These are phyloP conservation scores for Tricholauxania praeusta DNA, from an alignment of 2,888 invertebrate genomes.

Conservation along the genomic window DNA sequence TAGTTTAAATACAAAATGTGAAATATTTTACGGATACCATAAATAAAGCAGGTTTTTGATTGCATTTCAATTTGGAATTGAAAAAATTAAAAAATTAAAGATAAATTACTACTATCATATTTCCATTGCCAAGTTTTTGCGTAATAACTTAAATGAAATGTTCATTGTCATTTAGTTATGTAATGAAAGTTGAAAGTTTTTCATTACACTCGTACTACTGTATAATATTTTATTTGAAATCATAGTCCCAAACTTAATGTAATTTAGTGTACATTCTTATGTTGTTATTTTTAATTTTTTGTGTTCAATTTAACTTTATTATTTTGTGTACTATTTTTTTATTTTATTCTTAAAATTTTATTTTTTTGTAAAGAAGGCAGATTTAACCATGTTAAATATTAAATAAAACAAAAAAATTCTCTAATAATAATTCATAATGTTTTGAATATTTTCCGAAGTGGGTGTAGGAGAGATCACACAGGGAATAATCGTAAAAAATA, in stretches of 20 bases:
- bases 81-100: neutral
- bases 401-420: too few species aligned
- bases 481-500: too few species aligned
- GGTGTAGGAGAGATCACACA: too few species aligned
- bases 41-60: neutral
- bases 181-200: neutral
- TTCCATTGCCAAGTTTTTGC: constrained; percentile 50
- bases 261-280: constrained; percentile 22
- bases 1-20: neutral
- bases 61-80: neutral
- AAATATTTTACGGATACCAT: neutral
- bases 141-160: constrained; percentile 51
- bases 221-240: neutral
- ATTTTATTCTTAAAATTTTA: too few species aligned
- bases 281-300: neutral
- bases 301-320: neutral
- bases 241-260: constrained; percentile 23
- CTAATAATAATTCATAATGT: too few species aligned
- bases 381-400: too few species aligned
- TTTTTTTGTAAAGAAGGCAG: too few species aligned
- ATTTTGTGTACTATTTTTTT: neutral
- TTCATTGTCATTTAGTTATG: constrained; percentile 8
- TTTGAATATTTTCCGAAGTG: too few species aligned
- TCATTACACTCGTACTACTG: neutral
- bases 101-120: constrained; percentile 5